Conservation (phyloP, 2,797 vertebrate genomes). For the Hipposideros larvatus region DNA sequence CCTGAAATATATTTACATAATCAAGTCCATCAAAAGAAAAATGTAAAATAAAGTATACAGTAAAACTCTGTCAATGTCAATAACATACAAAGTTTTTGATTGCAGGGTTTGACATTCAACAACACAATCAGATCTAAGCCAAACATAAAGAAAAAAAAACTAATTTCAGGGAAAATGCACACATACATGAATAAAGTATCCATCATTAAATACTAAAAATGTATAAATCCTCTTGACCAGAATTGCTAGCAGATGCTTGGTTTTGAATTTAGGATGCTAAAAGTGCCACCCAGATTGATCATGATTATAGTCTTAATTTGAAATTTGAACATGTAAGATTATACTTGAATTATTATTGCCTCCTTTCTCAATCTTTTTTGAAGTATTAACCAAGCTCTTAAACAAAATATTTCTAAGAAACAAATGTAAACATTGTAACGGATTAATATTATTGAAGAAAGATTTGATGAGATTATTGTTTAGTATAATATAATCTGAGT, state of each 20-base stretch:
- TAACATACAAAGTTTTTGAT: neutral
- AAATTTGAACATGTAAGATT: conserved; percentile 72
- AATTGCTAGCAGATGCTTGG: conserved; percentile 80
- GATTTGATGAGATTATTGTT: conserved; percentile 84
- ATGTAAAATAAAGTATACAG: neutral
- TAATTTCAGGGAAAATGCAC: neutral
- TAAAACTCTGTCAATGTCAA: neutral
- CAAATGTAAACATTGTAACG: conserved; percentile 71
- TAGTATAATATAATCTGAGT: conserved; percentile 77
- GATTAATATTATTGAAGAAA: conserved; percentile 83
- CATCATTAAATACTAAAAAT: conserved; percentile 52
- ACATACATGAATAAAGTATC: conserved; percentile 47
- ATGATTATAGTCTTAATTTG: conserved; percentile 78
- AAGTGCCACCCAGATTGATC: conserved; percentile 78
- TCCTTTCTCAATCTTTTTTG: conserved; percentile 85
- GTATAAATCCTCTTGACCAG: conserved; percentile 32
- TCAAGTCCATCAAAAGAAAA: neutral
- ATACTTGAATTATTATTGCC: conserved; percentile 66
- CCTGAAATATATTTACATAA: neutral
- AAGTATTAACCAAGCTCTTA: conserved; percentile 83
- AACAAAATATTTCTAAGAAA: conserved; percentile 86
- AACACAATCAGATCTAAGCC: neutral
- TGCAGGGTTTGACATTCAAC: neutral
- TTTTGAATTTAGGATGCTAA: conserved; percentile 66
- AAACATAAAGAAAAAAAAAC: neutral